Evolutionary conservation across 2,113 vertebrate species (phyloP).

Genomic region (Sylvicapra grimmia): DNA sequence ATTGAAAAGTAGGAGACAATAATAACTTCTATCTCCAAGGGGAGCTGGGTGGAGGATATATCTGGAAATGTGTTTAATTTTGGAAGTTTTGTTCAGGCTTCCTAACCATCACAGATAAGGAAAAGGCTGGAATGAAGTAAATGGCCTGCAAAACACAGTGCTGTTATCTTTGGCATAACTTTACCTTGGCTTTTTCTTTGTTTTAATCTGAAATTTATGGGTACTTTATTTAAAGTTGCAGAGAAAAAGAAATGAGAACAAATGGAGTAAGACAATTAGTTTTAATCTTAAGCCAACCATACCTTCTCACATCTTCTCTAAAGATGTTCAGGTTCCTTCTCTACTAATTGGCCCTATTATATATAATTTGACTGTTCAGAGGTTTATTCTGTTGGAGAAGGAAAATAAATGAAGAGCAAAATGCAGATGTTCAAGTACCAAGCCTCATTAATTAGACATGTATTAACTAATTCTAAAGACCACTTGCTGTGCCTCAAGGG

Average conservation of each 20-base stretch:
- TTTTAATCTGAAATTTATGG: background rate
- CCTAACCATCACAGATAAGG: background rate
- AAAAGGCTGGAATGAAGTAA: background rate
- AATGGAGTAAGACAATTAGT: background rate
- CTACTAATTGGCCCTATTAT: background rate
- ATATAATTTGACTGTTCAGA: constrained; percentile 26
- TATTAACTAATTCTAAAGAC: constrained; percentile 30
- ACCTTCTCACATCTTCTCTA: background rate
- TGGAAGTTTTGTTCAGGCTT: background rate
- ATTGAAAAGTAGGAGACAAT: background rate
- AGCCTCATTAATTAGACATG: constrained; percentile 67
- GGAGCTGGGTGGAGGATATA: background rate
- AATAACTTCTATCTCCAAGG: background rate
- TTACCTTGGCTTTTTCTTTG: background rate
- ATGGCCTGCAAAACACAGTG: background rate
- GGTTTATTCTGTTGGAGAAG: constrained; percentile 32
- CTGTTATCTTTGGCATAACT: background rate
- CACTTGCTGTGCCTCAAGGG: constrained; percentile 44
- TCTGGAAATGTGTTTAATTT: background rate
- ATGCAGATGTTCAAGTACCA: constrained; percentile 69
- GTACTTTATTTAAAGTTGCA: background rate
- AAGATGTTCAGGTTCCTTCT: background rate
- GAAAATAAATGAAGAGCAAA: constrained; percentile 69
- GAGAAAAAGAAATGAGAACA: background rate
- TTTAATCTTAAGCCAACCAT: background rate